Evolutionary conservation across 2,113 vertebrate genomes (phyloP).

Genomic region (Paramisgurnus dabryanus): DNA sequence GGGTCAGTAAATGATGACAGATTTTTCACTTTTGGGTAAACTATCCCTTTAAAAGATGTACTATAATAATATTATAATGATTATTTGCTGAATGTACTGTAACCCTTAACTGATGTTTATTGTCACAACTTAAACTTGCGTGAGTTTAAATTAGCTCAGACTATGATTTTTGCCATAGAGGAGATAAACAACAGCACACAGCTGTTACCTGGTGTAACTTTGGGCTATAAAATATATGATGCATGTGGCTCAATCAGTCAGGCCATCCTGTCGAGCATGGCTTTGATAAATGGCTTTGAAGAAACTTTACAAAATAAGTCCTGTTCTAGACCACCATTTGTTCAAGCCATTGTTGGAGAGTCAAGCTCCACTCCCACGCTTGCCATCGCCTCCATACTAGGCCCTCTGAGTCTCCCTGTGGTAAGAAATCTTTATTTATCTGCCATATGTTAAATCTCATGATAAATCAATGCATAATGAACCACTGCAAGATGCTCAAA

Average conservation of each 20-base stretch:
- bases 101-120: neutral
- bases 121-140: conserved; percentile 67
- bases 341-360: conserved; percentile 59
- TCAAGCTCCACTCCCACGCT: conserved; percentile 61
- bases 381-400: conserved; percentile 53
- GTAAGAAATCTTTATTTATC: conserved; percentile 36
- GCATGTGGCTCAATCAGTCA: conserved; percentile 64
- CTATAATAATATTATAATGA: too few species aligned
- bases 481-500: neutral
- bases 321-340: conserved; percentile 53
- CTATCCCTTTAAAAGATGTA: too few species aligned
- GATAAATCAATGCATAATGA: neutral
- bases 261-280: conserved; percentile 67
- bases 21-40: too few species aligned
- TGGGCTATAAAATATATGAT: conserved; percentile 76
- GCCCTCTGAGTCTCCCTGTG: conserved; percentile 60
- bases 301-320: conserved; percentile 47
- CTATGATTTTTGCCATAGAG: conserved; percentile 75
- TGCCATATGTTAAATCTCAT: neutral
- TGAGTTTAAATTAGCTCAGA: conserved; percentile 73
- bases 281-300: conserved; percentile 66
- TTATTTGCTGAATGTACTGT: neutral
- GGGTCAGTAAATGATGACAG: too few species aligned
- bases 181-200: conserved; percentile 71
- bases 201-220: conserved; percentile 68